Conservation (phyloP, 2,888 invertebrate genomes). For the Lepetodrilus schrolli region DNA sequence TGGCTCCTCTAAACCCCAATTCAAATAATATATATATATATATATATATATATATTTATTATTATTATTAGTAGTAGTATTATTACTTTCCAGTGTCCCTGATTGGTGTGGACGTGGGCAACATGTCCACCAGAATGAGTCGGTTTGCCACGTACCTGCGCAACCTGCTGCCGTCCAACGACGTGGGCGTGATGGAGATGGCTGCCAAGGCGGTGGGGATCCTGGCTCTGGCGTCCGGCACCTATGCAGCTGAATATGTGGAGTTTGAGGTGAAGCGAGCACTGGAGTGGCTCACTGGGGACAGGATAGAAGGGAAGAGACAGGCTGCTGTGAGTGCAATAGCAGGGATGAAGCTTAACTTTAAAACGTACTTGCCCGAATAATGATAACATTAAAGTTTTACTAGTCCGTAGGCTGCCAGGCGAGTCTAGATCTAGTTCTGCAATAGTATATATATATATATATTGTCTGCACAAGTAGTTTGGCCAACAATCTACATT, state of each 20-base stretch:
- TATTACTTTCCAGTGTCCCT: constrained; percentile 83
- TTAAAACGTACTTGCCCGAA: too few relatives aligned
- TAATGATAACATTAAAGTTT: too few relatives aligned
- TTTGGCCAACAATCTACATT: too few relatives aligned
- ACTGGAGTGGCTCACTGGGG: constrained; percentile 94
- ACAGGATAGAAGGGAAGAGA: constrained; percentile 89
- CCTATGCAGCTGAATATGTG: constrained; percentile 96
- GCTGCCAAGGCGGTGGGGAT: constrained; percentile 96
- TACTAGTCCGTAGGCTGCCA: too few relatives aligned
- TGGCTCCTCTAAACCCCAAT: too few relatives aligned
- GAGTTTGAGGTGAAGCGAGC: constrained; percentile 97
- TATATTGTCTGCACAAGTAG: too few relatives aligned
- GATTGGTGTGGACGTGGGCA: constrained; percentile 93
- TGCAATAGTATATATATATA: too few relatives aligned
- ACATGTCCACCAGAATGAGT: constrained; percentile 90
- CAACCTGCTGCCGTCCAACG: constrained; percentile 90
- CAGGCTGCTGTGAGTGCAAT: constrained; percentile 86
- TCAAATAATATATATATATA: too few relatives aligned
- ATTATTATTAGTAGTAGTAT: background rate
- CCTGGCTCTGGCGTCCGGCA: constrained; percentile 87
- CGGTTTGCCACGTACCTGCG: constrained; percentile 94
- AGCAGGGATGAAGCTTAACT: too few relatives aligned
- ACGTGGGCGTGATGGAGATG: constrained; percentile 94
- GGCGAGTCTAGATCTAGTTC: too few relatives aligned
- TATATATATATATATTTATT: too few relatives aligned